phyloP scores from a whole-genome alignment of 2,113 vertebrate genomes.

The Vimba vimba region DNA sequence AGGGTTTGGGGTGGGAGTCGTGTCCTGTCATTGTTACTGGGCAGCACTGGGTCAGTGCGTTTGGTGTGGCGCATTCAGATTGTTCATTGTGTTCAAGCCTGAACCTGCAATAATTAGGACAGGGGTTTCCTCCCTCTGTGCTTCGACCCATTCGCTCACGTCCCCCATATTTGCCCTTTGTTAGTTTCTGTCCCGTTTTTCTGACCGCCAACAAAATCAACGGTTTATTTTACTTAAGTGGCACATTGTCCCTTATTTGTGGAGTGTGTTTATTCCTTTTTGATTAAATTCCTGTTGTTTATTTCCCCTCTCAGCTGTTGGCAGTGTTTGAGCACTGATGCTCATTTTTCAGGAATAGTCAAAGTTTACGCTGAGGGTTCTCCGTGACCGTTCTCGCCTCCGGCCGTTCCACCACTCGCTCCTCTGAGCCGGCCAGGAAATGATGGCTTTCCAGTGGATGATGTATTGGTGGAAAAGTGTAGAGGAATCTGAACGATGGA shows the following conservation, averaged over 20 bases:
- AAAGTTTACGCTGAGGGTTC: not conserved
- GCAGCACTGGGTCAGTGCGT: slow-evolving; percentile 27
- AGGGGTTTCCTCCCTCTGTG: slow-evolving; percentile 5
- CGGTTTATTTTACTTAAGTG: not conserved
- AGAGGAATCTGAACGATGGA: not conserved
- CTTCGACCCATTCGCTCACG: not conserved
- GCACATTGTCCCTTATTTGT: not conserved
- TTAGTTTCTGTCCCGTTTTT: slow-evolving; percentile 3
- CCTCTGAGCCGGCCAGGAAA: slow-evolving; percentile 33
- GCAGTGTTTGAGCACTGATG: not conserved
- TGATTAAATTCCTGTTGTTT: slow-evolving; percentile 28
- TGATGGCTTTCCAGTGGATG: slow-evolving; percentile 30
- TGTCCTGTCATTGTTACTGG: slow-evolving; percentile 33
- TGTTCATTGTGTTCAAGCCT: slow-evolving; percentile 33
- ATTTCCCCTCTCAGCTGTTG: slow-evolving; percentile 29
- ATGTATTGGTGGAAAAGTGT: slow-evolving; percentile 43
- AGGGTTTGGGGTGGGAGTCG: slow-evolving; percentile 18
- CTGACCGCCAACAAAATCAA: not conserved
- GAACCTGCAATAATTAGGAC: not conserved
- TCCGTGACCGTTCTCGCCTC: not conserved
- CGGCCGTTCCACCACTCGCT: not conserved
- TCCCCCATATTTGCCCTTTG: not conserved
- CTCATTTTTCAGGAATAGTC: slow-evolving; percentile 22
- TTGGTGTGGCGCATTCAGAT: slow-evolving; percentile 6
- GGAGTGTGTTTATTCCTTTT: slow-evolving; percentile 17